Evolutionary conservation across 2,113 vertebrate genomes (phyloP).

Genomic region (Varanus salvator): DNA sequence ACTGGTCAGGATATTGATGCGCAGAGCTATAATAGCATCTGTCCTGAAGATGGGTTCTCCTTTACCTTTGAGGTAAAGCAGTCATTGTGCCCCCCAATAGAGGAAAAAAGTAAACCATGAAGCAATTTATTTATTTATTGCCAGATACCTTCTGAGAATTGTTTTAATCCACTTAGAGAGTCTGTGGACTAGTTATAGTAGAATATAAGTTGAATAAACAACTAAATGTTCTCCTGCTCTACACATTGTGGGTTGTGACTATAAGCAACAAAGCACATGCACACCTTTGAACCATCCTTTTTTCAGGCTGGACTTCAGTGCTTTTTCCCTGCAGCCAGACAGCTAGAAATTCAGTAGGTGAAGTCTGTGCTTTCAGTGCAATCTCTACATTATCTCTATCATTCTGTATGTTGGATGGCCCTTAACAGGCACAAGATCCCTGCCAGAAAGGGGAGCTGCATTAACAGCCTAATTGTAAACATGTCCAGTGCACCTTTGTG

Average conservation of each 20-base stretch:
- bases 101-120: background rate
- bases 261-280: too few relatives aligned
- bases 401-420: background rate
- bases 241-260: too few relatives aligned
- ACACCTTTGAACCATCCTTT: background rate
- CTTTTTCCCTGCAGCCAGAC: background rate
- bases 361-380: background rate
- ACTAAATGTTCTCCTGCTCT: too few relatives aligned
- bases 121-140: background rate
- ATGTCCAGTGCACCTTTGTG: background rate
- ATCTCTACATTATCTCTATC: background rate
- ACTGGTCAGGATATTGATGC: too few relatives aligned
- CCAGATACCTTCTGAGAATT: background rate
- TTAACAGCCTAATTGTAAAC: background rate
- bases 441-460: background rate
- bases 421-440: background rate
- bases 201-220: too few relatives aligned
- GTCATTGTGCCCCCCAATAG: too few relatives aligned
- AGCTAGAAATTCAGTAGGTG: background rate
- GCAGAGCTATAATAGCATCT: too few relatives aligned
- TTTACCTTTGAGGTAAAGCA: too few relatives aligned
- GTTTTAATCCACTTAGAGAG: too few relatives aligned
- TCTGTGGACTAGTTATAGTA: too few relatives aligned
- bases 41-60: too few relatives aligned
- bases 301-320: background rate